Evolutionary conservation across 2,113 vertebrate species (phyloP).

Genomic region (Ranitomeya imitator): DNA sequence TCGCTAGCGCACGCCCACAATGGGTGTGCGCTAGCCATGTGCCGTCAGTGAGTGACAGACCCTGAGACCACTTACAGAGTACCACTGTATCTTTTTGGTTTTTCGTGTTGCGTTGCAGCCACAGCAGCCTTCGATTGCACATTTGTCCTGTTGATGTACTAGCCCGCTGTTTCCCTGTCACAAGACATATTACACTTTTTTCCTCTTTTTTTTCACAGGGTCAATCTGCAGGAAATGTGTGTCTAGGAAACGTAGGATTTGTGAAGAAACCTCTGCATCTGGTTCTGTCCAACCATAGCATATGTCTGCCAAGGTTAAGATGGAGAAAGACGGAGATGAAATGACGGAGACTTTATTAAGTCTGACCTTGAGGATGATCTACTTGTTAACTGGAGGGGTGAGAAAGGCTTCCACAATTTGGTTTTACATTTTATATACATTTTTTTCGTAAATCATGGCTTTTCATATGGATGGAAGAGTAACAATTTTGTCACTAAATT

Average conservation of each 20-base stretch:
- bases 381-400: conserved; percentile 44
- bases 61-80: no score
- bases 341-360: conserved; percentile 9
- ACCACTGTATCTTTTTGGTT: no score
- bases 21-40: no score
- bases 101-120: no score
- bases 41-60: no score
- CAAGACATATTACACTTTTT: neutral
- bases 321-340: neutral
- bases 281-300: neutral
- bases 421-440: neutral
- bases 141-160: no score
- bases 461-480: neutral
- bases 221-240: neutral
- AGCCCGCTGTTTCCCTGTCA: no score
- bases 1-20: no score
- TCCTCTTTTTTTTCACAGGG: neutral
- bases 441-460: neutral
- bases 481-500: neutral
- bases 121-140: no score
- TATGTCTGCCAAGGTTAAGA: neutral
- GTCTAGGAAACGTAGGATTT: neutral
- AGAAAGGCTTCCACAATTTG: neutral
- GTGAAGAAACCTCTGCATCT: neutral
- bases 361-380: conserved; percentile 26